A percentile compares a stretch with the other conserved stretches of the same genome.
Conservation (phyloP, 2,888 invertebrate species). For the Endomychus coccineus region DNA sequence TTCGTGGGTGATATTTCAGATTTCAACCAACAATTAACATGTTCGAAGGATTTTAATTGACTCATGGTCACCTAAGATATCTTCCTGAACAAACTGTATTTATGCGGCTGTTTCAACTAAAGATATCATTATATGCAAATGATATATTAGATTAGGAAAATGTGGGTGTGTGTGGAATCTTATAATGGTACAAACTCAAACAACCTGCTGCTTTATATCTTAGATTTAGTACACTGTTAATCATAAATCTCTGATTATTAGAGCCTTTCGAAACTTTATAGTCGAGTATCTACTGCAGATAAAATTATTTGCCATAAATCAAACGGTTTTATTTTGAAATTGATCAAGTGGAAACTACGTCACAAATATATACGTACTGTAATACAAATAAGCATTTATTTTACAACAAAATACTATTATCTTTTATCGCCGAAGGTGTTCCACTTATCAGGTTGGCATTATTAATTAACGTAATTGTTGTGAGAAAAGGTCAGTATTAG, state of each 20-base stretch:
- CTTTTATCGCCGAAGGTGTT: no score
- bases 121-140: constrained; percentile 28
- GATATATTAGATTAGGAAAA: constrained; percentile 21
- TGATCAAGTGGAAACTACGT: constrained; percentile 27
- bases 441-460: no score
- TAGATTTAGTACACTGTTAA: constrained; percentile 28
- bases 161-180: constrained; percentile 32
- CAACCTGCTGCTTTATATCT: constrained; percentile 35
- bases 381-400: no score
- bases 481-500: no score
- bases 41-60: constrained; percentile 28
- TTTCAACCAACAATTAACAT: constrained; percentile 29
- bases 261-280: constrained; percentile 32
- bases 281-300: constrained; percentile 29
- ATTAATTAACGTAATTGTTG: no score
- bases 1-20: constrained; percentile 33
- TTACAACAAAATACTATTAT: no score
- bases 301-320: constrained; percentile 37
- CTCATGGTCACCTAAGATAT: constrained; percentile 27
- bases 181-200: constrained; percentile 29
- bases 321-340: constrained; percentile 29
- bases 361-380: neutral
- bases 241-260: constrained; percentile 32
- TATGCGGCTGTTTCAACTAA: constrained; percentile 23
- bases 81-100: constrained; percentile 18